Base-by-base conservation (phyloP, 2,797 vertebrate genomes). In the Mionectes olivaceus region DNA sequence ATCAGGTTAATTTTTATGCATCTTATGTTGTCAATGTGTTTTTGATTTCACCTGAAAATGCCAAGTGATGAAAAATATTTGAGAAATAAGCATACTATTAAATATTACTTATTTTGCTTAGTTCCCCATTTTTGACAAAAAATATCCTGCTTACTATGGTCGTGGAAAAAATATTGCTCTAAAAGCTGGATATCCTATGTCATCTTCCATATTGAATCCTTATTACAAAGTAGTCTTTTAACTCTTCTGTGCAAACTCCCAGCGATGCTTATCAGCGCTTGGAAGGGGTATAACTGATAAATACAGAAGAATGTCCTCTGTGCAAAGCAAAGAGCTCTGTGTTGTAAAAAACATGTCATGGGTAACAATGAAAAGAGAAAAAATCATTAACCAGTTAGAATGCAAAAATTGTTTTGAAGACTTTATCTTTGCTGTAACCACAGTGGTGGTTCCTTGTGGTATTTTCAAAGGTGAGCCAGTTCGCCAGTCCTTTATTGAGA, bases 1-100 rank as follows among this genome's bases (percentile, higher is more conserved):
- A 99, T 99, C 98, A 99, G 99, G 99, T 99, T 35, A 74, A 95
- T 83, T 78, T 75, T 63, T 50, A 56, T 43, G 13, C 43, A 43
- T 53, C 19, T 67, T 79, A 28, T 30, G 37, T 11, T 70, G 13
- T 84, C 33, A 90, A 83, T 74, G 19, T 63, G 17, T 4, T 69
- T 85, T 83, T 90, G 13, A 73, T 47, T 83, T 91, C 22, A 56
- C 22, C 27, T 82, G n/a, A 50, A 90, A 79, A 79, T 83, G 5
- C 22, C 21, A 77, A 64, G 12, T 73, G 16, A 37, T 83, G 53
- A 74, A 91, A 90, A 46, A 76, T 63, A 49, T 10, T 63, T 87
- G 35, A 56, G 53, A 89, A 84, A 49, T 69, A 1, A 75, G 6
- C 6, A 3, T 64, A 24, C 37, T 68, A 37, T 21, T 57, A 24